Evolutionary conservation across 2,797 vertebrate species (phyloP).

Genomic region (Danio tinwini): DNA sequence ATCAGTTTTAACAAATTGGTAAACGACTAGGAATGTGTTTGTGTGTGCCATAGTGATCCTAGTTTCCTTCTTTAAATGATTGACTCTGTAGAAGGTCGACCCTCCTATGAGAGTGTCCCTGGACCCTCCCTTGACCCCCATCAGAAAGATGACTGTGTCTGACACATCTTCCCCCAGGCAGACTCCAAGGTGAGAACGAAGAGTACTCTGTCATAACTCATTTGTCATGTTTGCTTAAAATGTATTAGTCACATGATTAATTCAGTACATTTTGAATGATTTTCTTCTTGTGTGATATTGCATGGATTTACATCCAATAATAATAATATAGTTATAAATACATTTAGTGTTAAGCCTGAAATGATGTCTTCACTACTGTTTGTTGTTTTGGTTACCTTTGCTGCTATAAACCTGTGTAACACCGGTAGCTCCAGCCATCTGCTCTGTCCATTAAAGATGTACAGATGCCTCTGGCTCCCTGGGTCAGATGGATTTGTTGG

Average conservation of each 20-base stretch:
- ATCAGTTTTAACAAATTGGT: slow-evolving; percentile 68
- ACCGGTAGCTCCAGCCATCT: slow-evolving; percentile 64
- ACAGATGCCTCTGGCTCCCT: slow-evolving; percentile 42
- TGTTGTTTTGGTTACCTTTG: not conserved
- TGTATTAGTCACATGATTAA: slow-evolving; percentile 6
- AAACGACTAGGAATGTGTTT: slow-evolving; percentile 48
- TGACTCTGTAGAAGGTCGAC: slow-evolving; percentile 57
- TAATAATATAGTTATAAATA: not conserved
- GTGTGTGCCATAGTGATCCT: slow-evolving; percentile 60
- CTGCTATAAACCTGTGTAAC: slow-evolving; percentile 3
- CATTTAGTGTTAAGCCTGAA: not conserved
- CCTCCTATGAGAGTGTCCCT: slow-evolving; percentile 59
- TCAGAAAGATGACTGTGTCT: slow-evolving; percentile 43
- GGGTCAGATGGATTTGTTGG: slow-evolving; percentile 67
- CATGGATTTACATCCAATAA: not conserved
- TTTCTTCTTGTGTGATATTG: not conserved
- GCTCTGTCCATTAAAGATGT: slow-evolving; percentile 70
- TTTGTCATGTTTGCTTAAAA: slow-evolving; percentile 3
- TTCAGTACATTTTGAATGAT: not conserved
- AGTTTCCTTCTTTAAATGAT: slow-evolving; percentile 70
- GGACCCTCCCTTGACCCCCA: slow-evolving; percentile 74
- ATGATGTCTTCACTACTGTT: not conserved
- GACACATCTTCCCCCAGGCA: slow-evolving; percentile 45
- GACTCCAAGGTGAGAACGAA: slow-evolving; percentile 43
- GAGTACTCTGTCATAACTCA: slow-evolving; percentile 25